phyloP scores from a whole-genome alignment of 23 tunicate species.

The Diplosoma virens region DNA sequence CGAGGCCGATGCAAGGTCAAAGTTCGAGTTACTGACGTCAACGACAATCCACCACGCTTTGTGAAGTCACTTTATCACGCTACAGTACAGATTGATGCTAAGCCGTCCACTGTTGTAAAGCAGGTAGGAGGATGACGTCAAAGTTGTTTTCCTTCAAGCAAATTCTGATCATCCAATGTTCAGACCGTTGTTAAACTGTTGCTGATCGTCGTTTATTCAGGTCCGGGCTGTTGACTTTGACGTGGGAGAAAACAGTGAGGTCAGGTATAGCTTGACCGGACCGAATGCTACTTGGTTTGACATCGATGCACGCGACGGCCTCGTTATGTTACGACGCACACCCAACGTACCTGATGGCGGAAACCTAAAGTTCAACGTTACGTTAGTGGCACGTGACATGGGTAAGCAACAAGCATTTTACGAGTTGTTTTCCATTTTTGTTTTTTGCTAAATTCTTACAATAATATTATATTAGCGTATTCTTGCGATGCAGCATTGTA shows the following conservation, averaged over 20 bases:
- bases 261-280: constrained; percentile 34
- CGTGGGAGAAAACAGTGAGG: constrained; percentile 28
- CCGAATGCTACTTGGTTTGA: constrained; percentile 8
- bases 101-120: constrained; percentile 31
- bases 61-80: constrained; percentile 47
- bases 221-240: constrained; percentile 41
- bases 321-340: constrained; percentile 27
- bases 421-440: background rate
- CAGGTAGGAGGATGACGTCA: constrained; percentile 16
- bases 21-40: constrained; percentile 42
- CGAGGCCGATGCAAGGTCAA: constrained; percentile 30
- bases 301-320: constrained; percentile 30
- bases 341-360: constrained; percentile 20
- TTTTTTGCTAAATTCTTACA: too few species aligned
- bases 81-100: constrained; percentile 48
- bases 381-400: constrained; percentile 34
- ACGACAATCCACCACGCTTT: constrained; percentile 58
- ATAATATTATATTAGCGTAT: too few species aligned
- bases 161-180: background rate
- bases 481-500: too few species aligned
- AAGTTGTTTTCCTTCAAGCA: background rate
- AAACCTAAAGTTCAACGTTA: constrained; percentile 27
- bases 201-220: constrained; percentile 2
- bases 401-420: constrained; percentile 13
- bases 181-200: background rate